A percentile compares a stretch with the other conserved stretches of the same genome.
Conservation (phyloP, 2,797 vertebrate genomes). For the Thunnus albacares region DNA sequence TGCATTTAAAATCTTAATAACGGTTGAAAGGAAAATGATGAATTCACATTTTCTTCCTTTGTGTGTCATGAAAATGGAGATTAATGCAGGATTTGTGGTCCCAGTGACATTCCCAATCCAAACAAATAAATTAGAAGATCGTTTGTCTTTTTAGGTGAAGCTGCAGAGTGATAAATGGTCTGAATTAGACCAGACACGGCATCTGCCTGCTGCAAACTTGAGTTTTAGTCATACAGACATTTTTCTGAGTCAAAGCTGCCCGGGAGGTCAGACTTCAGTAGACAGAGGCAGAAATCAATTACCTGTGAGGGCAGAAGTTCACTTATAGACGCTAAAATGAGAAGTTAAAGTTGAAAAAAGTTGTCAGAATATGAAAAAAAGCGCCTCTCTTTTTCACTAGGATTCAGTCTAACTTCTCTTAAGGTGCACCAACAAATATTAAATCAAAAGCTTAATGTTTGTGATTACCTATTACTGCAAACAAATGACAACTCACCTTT, state of each 20-base stretch:
- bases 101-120: neutral
- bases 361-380: constrained; percentile 9
- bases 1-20: neutral
- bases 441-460: too few relatives aligned
- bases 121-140: neutral
- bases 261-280: neutral
- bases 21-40: neutral
- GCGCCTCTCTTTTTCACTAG: too few relatives aligned
- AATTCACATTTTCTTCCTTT: neutral
- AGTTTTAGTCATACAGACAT: neutral
- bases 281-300: neutral
- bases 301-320: neutral
- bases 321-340: neutral
- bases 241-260: too few relatives aligned
- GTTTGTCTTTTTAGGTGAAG: neutral
- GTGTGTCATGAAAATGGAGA: neutral
- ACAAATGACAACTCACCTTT: too few relatives aligned
- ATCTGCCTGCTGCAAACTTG: neutral
- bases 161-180: neutral
- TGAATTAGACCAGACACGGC: neutral
- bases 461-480: too few relatives aligned
- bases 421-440: too few relatives aligned
- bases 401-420: too few relatives aligned
- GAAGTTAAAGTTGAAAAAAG: neutral
- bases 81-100: neutral